phyloP scores from a whole-genome alignment of 2,797 vertebrate species.

The Hemibagrus guttatus region DNA sequence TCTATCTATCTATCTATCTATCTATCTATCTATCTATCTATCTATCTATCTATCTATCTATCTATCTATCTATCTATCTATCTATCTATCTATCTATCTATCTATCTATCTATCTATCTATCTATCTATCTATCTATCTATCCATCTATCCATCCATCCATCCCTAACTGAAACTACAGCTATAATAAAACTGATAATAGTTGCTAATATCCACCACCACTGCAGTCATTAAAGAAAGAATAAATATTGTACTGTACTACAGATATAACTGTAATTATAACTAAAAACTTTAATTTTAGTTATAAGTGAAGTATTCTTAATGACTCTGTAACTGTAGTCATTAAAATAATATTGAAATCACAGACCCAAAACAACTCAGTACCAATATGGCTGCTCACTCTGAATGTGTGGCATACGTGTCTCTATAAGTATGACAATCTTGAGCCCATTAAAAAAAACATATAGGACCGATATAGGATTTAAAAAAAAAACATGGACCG shows the following conservation, averaged over 20 bases:
- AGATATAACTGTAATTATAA: too few species aligned
- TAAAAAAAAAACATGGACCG: not conserved
- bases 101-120: too few species aligned
- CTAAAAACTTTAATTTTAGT: too few species aligned
- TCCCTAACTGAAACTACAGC: not conserved
- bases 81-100: too few species aligned
- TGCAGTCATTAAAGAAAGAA: not conserved
- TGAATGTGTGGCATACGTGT: not conserved
- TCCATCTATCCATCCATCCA: too few species aligned
- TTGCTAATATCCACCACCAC: not conserved
- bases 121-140: too few species aligned
- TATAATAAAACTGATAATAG: not conserved
- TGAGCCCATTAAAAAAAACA: not conserved
- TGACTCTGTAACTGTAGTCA: not conserved
- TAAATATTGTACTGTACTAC: too few species aligned
- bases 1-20: too few species aligned
- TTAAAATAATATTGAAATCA: not conserved
- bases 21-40: too few species aligned
- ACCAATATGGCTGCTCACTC: not conserved
- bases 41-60: too few species aligned
- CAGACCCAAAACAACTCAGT: not conserved
- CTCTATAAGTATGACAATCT: slow-evolving; percentile 35
- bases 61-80: too few species aligned
- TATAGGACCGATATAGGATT: slow-evolving; percentile 54
- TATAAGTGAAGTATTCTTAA: too few species aligned